Percentiles rank a stretch among this genome's conserved stretches.
phyloP scores from a whole-genome alignment of 2,113 vertebrate species.

The Boleophthalmus pectinirostris region DNA sequence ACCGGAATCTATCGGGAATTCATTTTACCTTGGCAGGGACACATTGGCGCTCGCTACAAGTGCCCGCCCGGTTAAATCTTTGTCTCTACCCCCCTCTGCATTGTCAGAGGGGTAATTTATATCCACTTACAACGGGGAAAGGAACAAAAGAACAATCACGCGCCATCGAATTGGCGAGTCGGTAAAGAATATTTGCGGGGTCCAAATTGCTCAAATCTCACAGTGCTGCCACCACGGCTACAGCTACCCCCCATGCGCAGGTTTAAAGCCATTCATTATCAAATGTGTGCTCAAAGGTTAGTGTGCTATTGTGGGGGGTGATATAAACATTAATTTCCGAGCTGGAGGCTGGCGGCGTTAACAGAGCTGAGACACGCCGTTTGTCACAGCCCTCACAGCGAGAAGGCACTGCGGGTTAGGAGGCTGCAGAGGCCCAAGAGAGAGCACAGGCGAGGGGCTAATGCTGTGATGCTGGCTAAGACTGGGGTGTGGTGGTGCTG shows the following conservation, averaged over 20 bases:
- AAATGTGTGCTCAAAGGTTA: slow-evolving; percentile 81
- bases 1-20: slow-evolving; percentile 31
- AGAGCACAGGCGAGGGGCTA: slow-evolving; percentile 49
- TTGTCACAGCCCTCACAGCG: slow-evolving; percentile 73
- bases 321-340: slow-evolving; percentile 76
- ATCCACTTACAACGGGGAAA: slow-evolving; percentile 33
- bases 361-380: slow-evolving; percentile 68
- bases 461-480: slow-evolving; percentile 51
- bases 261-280: slow-evolving; percentile 85
- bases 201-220: slow-evolving; percentile 79
- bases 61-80: slow-evolving; percentile 54
- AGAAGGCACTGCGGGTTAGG: slow-evolving; percentile 58
- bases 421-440: slow-evolving; percentile 68
- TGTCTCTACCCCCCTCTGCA: slow-evolving; percentile 47
- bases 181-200: slow-evolving; percentile 53
- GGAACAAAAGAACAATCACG: slow-evolving; percentile 13
- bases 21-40: slow-evolving; percentile 44
- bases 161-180: slow-evolving; percentile 48
- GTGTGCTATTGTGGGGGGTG: slow-evolving; percentile 55
- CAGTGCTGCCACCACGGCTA: slow-evolving; percentile 1
- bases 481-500: slow-evolving; percentile 14
- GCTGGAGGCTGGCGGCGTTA: slow-evolving; percentile 71
- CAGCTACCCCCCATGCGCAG: slow-evolving; percentile 76
- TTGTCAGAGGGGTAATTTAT: slow-evolving; percentile 41
- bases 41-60: slow-evolving; percentile 37